phyloP scores from a whole-genome alignment of 2,113 vertebrate genomes.

The Arvicanthis niloticus region DNA sequence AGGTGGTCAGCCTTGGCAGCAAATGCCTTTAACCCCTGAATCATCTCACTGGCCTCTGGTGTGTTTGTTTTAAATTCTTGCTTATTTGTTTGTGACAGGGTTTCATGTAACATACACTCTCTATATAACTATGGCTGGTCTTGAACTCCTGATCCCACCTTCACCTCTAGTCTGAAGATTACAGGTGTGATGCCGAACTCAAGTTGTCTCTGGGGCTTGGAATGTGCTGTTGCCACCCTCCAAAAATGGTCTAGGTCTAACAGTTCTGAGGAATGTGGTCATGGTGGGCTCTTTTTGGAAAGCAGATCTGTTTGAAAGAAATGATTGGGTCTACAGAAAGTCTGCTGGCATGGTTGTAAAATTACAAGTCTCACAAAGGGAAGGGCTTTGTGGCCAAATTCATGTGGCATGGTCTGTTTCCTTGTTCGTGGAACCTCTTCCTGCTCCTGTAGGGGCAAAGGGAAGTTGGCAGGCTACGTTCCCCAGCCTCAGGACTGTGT shows the following conservation, averaged over 20 bases:
- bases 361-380: conserved; percentile 14
- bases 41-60: background rate
- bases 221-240: background rate
- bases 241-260: background rate
- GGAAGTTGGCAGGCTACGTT: background rate
- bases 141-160: background rate
- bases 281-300: background rate
- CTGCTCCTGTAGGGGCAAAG: background rate
- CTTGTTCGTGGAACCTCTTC: background rate
- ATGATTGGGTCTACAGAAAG: background rate
- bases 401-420: background rate
- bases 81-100: background rate
- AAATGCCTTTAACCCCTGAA: background rate
- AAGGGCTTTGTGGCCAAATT: background rate
- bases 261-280: background rate
- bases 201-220: background rate
- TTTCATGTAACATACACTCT: background rate
- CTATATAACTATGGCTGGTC: background rate
- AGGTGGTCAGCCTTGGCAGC: background rate
- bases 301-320: background rate
- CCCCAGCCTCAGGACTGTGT: background rate
- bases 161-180: too few species aligned
- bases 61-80: background rate
- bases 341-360: background rate
- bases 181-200: too few species aligned